Evolutionary conservation across 2,797 vertebrate genomes (phyloP).

Genomic region (Synaphobranchus kaupii): DNA sequence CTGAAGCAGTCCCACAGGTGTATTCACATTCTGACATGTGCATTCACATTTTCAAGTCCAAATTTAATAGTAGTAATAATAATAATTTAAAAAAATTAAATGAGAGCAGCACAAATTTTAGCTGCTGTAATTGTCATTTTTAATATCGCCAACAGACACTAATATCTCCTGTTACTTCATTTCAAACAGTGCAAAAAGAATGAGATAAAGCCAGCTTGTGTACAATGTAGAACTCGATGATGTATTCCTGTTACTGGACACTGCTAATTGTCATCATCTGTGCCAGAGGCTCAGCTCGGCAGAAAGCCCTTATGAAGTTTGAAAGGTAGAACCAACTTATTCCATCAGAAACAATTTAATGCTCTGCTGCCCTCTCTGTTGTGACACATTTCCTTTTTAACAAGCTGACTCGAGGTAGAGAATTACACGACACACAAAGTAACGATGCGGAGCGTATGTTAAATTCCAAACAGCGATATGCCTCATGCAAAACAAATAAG

Average conservation of each 20-base stretch:
- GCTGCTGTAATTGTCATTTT: not conserved
- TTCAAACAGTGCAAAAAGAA: not conserved
- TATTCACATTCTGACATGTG: not conserved
- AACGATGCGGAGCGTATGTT: constrained; percentile 29
- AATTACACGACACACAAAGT: constrained; percentile 44
- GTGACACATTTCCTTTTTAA: constrained; percentile 58
- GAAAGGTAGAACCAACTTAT: constrained; percentile 54
- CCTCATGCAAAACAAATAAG: constrained; percentile 19
- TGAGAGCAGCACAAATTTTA: no score
- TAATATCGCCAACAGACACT: not conserved
- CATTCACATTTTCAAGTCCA: not conserved
- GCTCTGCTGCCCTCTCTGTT: constrained; percentile 52
- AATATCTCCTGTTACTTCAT: not conserved
- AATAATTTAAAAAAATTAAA: no score
- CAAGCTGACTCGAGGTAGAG: constrained; percentile 34
- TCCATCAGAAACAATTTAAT: constrained; percentile 60
- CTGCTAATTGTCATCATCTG: constrained; percentile 44
- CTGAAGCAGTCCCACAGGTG: not conserved
- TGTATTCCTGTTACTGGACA: constrained; percentile 18
- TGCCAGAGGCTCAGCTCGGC: constrained; percentile 36
- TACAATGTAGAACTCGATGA: constrained; percentile 23
- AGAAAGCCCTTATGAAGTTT: constrained; percentile 41
- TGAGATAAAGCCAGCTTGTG: not conserved
- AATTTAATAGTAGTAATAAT: no score
- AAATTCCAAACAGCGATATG: constrained; percentile 11